Evolutionary conservation across 1,140 invertebrate genomes (phyloP), one percentile per base, ranked within the genome.

Genomic region (Drosophila lacteicornis): DNA sequence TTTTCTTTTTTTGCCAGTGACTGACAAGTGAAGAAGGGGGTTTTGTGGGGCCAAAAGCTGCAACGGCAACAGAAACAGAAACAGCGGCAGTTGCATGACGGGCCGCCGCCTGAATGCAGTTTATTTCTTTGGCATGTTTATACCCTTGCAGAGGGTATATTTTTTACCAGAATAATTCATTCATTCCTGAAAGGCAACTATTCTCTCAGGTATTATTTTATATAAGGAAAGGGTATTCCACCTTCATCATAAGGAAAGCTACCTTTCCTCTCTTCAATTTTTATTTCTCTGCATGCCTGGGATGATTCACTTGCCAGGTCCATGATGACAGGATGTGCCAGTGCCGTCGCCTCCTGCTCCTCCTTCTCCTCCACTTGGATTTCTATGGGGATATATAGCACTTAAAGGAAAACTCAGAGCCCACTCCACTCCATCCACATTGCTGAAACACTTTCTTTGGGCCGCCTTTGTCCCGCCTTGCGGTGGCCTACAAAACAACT

Each of bases 21-120:
- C 77, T 84, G 84, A 88, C 84, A 84, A 70, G 62, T 80, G 47
- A 22, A 47, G 59, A n/a, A n/a, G 60, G 49, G 46, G 57, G 53
- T n/a, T 43, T 38, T 27, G 63, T 47, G 40, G 42, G 36, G 53
- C 19, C n/a, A 19, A 25, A 53, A 25, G 65, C 50, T 36, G 36
- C 51, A 58, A 27, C 46, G 66, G 46, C 50, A 47, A 47, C 47
- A 51, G 60, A 49, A 68, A 63, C 61, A 85, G 66, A 70, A 76
- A 75, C 75, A 69, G 82, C 84, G 75, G 82, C 84, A 87, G 84
- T 90, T 88, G 84, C 85, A 80, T 87, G 84, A 87, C 84, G 84
- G 75, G 84, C 81, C 75, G 84, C 17, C 17, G 51, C 67, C 50
- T 84, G 76, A 74, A 67, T 80, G 73, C 84, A 84, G 77, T 84